Percentiles rank a stretch among this genome's conserved stretches.
These are phyloP conservation scores for Zapornia atra DNA, from an alignment of 2,113 vertebrate genomes.

Conservation along the genomic window DNA sequence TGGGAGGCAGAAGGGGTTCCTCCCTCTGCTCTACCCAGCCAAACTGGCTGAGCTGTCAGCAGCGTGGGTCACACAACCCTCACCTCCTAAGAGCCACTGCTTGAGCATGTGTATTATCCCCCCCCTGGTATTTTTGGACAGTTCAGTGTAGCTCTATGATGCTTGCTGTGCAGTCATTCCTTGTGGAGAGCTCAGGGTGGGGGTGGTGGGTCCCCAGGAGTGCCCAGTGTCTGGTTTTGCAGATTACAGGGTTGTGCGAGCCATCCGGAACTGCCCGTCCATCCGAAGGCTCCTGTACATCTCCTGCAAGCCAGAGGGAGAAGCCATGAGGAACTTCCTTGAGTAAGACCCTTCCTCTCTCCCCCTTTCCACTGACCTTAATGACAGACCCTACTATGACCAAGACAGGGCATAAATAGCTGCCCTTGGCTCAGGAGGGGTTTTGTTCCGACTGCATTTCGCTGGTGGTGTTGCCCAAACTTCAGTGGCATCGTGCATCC, in stretches of 20 bases:
- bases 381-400: not conserved
- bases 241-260: slow-evolving; percentile 80
- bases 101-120: not conserved
- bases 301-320: slow-evolving; percentile 86
- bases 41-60: not conserved
- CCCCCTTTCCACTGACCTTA: not conserved
- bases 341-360: slow-evolving; percentile 57
- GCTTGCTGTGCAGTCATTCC: not conserved
- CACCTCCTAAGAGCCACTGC: not conserved
- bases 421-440: not conserved
- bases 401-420: not conserved
- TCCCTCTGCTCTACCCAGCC: not conserved
- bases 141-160: not conserved
- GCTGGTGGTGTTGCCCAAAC: not conserved
- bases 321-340: slow-evolving; percentile 85
- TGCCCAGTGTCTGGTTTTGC: not conserved
- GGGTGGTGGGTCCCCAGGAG: not conserved
- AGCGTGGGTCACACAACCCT: fast-evolving
- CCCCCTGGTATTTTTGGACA: not conserved
- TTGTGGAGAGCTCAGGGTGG: not conserved
- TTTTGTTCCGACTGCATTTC: not conserved
- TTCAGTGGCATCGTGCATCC: not conserved
- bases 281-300: slow-evolving; percentile 82
- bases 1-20: not conserved
- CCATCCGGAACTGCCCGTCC: slow-evolving; percentile 76